A percentile compares a stretch with the other conserved stretches of the same genome.
Evolutionary conservation across 2,797 vertebrate species (phyloP).

Genomic region (Tragelaphus oryx): DNA sequence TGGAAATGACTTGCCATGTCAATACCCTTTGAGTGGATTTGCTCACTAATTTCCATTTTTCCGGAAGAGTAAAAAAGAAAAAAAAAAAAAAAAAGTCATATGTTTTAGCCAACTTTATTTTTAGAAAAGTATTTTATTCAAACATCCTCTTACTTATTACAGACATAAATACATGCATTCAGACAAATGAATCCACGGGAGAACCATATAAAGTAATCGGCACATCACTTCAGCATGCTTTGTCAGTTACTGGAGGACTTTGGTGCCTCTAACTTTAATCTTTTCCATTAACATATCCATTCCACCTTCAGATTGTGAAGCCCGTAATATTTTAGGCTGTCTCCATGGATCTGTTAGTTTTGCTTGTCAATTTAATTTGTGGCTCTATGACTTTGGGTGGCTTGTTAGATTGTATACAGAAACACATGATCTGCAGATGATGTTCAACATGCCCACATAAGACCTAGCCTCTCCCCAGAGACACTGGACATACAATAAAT

Average conservation of each 20-base stretch:
- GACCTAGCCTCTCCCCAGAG: not conserved
- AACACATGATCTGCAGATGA: not conserved
- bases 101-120: constrained; percentile 74
- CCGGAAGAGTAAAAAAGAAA: constrained; percentile 30
- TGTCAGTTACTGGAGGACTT: constrained; percentile 69
- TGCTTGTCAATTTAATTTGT: constrained; percentile 74
- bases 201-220: constrained; percentile 57
- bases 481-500: not conserved
- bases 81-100: constrained; percentile 35
- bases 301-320: constrained; percentile 64
- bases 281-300: constrained; percentile 68
- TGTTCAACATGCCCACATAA: not conserved
- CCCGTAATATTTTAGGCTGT: constrained; percentile 70
- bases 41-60: constrained; percentile 52
- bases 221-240: constrained; percentile 64
- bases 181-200: constrained; percentile 61
- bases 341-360: constrained; percentile 70
- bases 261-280: constrained; percentile 52
- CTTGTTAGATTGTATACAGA: constrained; percentile 30
- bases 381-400: constrained; percentile 47
- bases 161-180: constrained; percentile 67
- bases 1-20: constrained; percentile 24
- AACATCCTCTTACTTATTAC: constrained; percentile 63
- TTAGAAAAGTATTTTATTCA: constrained; percentile 66
- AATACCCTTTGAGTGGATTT: constrained; percentile 32